Evolutionary conservation across 2,113 vertebrate species (phyloP).

Genomic region (Mastomys natalensis): DNA sequence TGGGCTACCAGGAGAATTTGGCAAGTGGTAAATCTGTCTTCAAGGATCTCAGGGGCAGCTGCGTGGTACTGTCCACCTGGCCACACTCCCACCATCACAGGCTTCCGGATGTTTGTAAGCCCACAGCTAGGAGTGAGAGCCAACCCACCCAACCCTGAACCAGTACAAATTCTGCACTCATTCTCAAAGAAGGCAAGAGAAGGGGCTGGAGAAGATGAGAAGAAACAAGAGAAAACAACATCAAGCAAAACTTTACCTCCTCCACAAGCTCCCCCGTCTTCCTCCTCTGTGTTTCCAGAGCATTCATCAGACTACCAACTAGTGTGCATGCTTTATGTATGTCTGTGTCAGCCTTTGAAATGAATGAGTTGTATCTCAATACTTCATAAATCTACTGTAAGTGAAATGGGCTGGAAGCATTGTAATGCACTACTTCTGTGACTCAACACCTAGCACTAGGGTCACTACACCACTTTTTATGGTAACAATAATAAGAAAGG

Average conservation of each 20-base stretch:
- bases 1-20: constrained; percentile 61
- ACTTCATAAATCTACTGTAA: not conserved
- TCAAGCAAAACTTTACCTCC: not conserved
- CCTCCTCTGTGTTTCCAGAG: constrained; percentile 25
- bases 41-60: not conserved
- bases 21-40: constrained; percentile 67
- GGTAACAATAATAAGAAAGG: not conserved
- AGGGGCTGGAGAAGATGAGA: not conserved
- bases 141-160: not conserved
- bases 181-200: not conserved
- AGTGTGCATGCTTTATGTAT: fast-evolving
- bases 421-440: not conserved
- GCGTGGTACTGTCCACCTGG: constrained; percentile 3
- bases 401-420: not conserved
- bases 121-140: not conserved
- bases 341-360: not conserved
- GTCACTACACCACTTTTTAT: not conserved
- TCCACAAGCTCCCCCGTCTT: not conserved
- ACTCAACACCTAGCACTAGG: not conserved
- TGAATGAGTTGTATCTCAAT: not conserved
- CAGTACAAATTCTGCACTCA: not conserved
- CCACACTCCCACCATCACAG: constrained; percentile 1
- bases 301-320: not conserved
- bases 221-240: not conserved
- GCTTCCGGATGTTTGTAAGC: constrained; percentile 54